A percentile compares a stretch with the other conserved stretches of the same genome.
Evolutionary conservation across 1,140 invertebrate genomes (phyloP).

Genomic region (Charaxes varanes): DNA sequence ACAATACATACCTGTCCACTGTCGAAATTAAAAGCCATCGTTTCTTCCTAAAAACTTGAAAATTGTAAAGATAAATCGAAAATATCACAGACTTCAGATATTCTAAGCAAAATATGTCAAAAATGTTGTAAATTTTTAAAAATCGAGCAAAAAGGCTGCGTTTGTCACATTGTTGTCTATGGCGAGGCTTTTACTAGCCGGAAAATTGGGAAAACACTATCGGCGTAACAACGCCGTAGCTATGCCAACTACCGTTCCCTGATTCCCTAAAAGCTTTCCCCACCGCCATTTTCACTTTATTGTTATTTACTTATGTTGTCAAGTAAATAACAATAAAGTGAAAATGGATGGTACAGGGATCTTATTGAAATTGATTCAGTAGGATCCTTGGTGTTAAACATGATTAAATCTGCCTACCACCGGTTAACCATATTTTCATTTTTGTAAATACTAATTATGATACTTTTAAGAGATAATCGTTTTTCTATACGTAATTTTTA

Average conservation of each 20-base stretch:
- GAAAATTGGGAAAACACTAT: constrained; percentile 53
- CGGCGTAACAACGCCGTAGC: constrained; percentile 51
- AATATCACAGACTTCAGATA: constrained; percentile 33
- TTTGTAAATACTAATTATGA: too few species aligned
- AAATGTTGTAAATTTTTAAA: constrained; percentile 18
- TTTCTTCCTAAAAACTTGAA: constrained; percentile 16
- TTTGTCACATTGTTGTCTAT: constrained; percentile 24
- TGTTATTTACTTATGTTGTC: neutral
- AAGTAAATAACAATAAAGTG: too few species aligned
- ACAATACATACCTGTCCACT: constrained; percentile 52
- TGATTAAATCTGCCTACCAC: too few species aligned
- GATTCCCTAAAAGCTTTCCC: constrained; percentile 8
- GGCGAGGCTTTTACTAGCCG: constrained; percentile 22
- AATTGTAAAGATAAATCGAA: constrained; percentile 25
- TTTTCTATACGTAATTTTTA: too few species aligned
- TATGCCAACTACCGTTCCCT: constrained; percentile 29
- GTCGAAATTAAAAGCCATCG: constrained; percentile 62
- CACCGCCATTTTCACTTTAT: neutral
- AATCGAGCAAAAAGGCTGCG: constrained; percentile 10
- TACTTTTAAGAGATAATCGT: too few species aligned
- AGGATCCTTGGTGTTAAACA: too few species aligned
- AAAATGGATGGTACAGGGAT: too few species aligned
- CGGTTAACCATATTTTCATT: too few species aligned
- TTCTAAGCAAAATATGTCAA: constrained; percentile 35
- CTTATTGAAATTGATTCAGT: too few species aligned